phyloP scores from a whole-genome alignment of 2,797 vertebrate genomes.

The Pantherophis alleghaniensis region DNA sequence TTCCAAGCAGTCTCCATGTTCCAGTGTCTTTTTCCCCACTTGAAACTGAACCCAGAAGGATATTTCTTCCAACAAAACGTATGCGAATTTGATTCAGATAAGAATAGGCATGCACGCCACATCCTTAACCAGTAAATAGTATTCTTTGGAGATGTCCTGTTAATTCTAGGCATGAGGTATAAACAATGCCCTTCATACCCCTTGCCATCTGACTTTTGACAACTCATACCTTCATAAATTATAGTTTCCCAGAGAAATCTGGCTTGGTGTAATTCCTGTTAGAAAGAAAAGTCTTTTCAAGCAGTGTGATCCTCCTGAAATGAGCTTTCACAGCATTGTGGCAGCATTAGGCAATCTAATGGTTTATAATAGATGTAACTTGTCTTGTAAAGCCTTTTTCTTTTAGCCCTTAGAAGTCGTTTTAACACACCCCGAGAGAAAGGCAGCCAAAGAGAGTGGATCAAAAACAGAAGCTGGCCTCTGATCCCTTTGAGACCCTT shows the following conservation, averaged over 20 bases:
- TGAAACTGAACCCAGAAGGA: no score
- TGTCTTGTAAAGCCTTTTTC: conserved; percentile 9
- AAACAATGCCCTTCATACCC: neutral
- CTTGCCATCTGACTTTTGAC: neutral
- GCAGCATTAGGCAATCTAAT: conserved; percentile 25
- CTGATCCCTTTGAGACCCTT: neutral
- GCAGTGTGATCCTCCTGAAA: neutral
- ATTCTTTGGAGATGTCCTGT: neutral
- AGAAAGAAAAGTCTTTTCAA: neutral
- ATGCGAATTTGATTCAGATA: neutral
- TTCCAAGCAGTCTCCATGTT: no score
- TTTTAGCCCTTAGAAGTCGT: neutral
- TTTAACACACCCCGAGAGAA: conserved; percentile 3
- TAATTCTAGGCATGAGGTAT: neutral
- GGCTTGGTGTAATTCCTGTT: neutral
- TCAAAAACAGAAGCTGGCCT: neutral
- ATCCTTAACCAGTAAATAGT: neutral
- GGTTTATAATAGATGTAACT: conserved; percentile 9
- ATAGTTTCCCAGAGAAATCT: neutral
- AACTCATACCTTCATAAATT: neutral
- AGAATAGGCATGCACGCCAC: neutral
- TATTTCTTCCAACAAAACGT: neutral
- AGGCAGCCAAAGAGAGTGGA: neutral
- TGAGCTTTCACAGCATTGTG: neutral
- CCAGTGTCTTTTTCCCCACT: no score